Evolutionary conservation across 2,888 invertebrate species (phyloP).

Genomic region (Fissipunctia ypsillon): DNA sequence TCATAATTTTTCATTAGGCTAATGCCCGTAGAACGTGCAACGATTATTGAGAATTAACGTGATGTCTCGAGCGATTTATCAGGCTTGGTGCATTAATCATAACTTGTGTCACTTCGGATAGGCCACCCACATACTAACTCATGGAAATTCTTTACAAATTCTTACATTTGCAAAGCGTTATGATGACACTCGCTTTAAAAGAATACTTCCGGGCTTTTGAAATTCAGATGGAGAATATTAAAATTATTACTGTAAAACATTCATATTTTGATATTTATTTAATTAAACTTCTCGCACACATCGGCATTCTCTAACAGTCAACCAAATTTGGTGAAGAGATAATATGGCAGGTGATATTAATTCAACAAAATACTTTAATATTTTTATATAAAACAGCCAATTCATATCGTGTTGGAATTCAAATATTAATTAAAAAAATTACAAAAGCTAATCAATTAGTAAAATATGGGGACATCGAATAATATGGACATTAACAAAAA

Average conservation of each 20-base stretch:
- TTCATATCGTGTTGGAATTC: neutral
- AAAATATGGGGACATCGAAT: neutral
- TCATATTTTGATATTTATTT: neutral
- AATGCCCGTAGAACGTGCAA: neutral
- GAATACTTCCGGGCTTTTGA: conserved; percentile 5
- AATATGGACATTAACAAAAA: neutral
- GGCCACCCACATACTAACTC: conserved; percentile 6
- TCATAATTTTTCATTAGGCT: neutral
- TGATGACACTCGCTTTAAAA: neutral
- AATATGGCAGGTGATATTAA: neutral
- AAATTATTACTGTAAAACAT: neutral
- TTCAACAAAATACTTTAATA: neutral
- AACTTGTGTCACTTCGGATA: conserved; percentile 14
- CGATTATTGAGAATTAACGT: conserved; percentile 19
- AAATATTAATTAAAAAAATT: neutral
- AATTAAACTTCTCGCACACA: no score
- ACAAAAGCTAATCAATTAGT: neutral
- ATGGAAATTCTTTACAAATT: conserved; percentile 5
- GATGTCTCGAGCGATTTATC: conserved; percentile 30
- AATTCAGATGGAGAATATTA: neutral
- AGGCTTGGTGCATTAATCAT: conserved; percentile 24
- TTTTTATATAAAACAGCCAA: neutral
- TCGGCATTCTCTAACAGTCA: no score
- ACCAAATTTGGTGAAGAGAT: no score
- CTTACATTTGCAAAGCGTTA: conserved; percentile 5